Evolutionary conservation across 2,888 invertebrate genomes (phyloP).

Genomic region (Pyrochroa serraticornis): DNA sequence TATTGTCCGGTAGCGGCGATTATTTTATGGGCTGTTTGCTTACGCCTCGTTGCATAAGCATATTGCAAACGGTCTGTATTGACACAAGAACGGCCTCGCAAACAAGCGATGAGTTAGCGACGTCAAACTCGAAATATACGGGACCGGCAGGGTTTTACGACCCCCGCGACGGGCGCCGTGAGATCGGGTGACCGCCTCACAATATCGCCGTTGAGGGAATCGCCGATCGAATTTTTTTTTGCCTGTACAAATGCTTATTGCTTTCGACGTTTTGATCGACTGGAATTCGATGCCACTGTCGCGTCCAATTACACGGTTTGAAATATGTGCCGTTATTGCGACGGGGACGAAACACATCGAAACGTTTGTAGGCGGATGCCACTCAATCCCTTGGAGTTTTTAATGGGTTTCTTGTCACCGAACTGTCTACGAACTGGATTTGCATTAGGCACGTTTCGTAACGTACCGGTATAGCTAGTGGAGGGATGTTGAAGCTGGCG

Average conservation of each 20-base stretch:
- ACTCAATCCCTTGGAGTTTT: conserved; percentile 1
- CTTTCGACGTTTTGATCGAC: conserved; percentile 50
- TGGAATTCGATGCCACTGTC: conserved; percentile 47
- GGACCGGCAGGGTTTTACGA: conserved; percentile 4
- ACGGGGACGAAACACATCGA: conserved; percentile 28
- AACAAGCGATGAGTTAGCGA: conserved; percentile 31
- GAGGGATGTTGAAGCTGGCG: too few relatives aligned
- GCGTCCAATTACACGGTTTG: conserved; percentile 42
- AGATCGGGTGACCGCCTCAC: conserved; percentile 23
- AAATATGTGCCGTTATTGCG: conserved; percentile 35
- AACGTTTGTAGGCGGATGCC: conserved; percentile 10
- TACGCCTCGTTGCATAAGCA: conserved; percentile 29
- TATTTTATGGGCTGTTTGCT: conserved; percentile 23
- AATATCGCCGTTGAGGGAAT: conserved; percentile 44
- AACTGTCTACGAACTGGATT: too few relatives aligned
- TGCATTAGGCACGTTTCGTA: too few relatives aligned
- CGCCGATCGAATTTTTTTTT: conserved; percentile 45
- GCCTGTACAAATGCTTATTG: conserved; percentile 48
- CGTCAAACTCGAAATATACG: conserved; percentile 15
- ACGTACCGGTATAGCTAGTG: too few relatives aligned
- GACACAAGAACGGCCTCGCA: conserved; percentile 26
- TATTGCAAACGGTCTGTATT: conserved; percentile 31
- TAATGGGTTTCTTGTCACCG: conserved; percentile 18
- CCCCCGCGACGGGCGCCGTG: conserved; percentile 1
- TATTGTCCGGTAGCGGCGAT: conserved; percentile 4